A percentile compares a stretch with the other conserved stretches of the same genome.
These are phyloP conservation scores for Apamea monoglypha DNA, from an alignment of 2,888 invertebrate species.

Conservation along the genomic window DNA sequence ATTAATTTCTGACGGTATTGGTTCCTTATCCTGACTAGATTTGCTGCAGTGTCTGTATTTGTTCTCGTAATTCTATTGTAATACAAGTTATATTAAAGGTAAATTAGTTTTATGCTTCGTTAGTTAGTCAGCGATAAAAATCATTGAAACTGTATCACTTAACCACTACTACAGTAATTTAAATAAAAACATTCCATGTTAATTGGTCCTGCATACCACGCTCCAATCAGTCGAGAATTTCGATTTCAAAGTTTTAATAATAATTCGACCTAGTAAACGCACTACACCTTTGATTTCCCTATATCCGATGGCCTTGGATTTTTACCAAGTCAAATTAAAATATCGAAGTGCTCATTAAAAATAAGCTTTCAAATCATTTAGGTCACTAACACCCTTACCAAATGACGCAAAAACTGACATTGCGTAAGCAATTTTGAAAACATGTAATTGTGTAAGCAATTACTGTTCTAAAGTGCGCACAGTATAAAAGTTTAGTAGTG, in stretches of 20 bases:
- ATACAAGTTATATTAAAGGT: not conserved
- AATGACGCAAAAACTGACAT: constrained; percentile 47
- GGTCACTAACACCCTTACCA: constrained; percentile 56
- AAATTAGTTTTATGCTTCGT: not conserved
- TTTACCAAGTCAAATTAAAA: constrained; percentile 49
- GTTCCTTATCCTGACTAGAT: constrained; percentile 9
- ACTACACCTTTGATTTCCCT: constrained; percentile 58
- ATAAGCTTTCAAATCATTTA: constrained; percentile 61
- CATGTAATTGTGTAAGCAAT: constrained; percentile 55
- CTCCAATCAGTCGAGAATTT: constrained; percentile 55
- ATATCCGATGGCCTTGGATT: constrained; percentile 58
- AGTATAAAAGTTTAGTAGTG: constrained; percentile 66
- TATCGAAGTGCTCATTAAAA: constrained; percentile 60
- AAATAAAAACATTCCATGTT: constrained; percentile 61
- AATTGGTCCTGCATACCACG: constrained; percentile 61
- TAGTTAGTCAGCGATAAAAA: constrained; percentile 14
- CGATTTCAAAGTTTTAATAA: constrained; percentile 57
- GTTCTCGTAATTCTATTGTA: not conserved
- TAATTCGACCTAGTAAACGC: constrained; percentile 47
- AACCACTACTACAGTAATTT: constrained; percentile 38
- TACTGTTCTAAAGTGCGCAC: constrained; percentile 56
- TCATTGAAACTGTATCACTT: constrained; percentile 29
- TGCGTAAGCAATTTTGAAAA: constrained; percentile 59
- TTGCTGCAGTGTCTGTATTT: not conserved
- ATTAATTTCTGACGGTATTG: constrained; percentile 2